phyloP scores from a whole-genome alignment of 2,888 invertebrate genomes.

The Strigamia crassipes region DNA sequence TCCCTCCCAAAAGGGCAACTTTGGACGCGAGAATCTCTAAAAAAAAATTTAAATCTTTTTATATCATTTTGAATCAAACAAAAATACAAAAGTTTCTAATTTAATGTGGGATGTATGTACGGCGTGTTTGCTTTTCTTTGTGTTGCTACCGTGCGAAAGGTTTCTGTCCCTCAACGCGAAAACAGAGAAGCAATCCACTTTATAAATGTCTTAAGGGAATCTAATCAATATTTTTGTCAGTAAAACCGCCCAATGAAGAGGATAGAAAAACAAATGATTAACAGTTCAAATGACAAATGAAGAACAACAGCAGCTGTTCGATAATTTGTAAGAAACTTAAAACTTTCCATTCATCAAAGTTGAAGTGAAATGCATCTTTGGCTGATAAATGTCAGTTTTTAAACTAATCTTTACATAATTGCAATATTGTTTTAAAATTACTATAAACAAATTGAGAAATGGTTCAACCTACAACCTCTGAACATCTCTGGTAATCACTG shows the following conservation, averaged over 20 bases:
- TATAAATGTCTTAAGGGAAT: conserved; percentile 1
- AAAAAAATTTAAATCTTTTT: neutral
- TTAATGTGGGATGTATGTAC: neutral
- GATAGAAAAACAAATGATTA: conserved; percentile 30
- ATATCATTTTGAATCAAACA: neutral
- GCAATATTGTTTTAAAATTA: no score
- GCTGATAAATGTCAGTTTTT: no score
- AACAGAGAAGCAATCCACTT: conserved; percentile 24
- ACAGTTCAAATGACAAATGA: conserved; percentile 19
- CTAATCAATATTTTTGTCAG: conserved; percentile 33
- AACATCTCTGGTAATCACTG: no score
- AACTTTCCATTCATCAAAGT: neutral
- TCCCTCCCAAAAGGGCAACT: neutral
- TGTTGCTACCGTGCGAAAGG: neutral
- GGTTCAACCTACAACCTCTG: no score
- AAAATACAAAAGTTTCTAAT: neutral
- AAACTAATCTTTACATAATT: no score
- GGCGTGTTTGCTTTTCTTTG: neutral
- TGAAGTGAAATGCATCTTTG: neutral
- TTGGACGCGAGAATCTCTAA: neutral
- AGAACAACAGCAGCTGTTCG: neutral
- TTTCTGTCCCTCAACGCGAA: neutral
- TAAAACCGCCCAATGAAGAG: neutral
- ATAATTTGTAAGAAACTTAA: neutral
- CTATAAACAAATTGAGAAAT: no score